Conservation (phyloP, 2,797 vertebrate genomes). For the Halcyon smyrnensis region DNA sequence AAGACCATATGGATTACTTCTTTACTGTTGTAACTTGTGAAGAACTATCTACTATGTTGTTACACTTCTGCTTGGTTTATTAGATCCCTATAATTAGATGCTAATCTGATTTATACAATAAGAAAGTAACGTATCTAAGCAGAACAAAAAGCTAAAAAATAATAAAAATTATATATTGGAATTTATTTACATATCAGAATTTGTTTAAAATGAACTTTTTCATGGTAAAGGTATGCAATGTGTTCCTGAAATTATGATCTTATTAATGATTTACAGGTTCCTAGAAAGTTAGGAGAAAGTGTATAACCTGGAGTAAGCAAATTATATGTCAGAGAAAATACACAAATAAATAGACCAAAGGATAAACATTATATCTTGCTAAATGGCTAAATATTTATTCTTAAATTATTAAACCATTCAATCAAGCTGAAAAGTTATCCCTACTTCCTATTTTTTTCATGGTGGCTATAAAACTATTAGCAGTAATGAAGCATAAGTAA, state of each 20-base stretch:
- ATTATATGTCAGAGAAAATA: background rate
- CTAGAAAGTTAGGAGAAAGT: background rate
- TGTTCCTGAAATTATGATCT: background rate
- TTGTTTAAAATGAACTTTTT: background rate
- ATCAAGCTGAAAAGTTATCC: background rate
- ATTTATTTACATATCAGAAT: background rate
- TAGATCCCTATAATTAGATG: background rate
- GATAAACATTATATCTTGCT: background rate
- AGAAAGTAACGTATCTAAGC: background rate
- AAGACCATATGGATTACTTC: background rate
- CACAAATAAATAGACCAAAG: background rate
- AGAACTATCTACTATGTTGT: background rate
- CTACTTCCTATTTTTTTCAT: background rate
- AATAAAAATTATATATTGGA: background rate
- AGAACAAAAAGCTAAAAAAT: background rate
- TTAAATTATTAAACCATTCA: background rate
- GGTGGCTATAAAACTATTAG: background rate
- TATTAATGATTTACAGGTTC: background rate
- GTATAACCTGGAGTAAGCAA: background rate
- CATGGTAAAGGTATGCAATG: accelerated
- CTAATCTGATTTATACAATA: background rate
- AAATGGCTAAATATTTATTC: conserved; percentile 14
- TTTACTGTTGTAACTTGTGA: background rate
- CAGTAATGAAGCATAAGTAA: background rate
- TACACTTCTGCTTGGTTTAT: background rate